These are phyloP conservation scores for Ditylenchus weischeri DNA, from an alignment of 2,888 invertebrate genomes.

Conservation along the genomic window DNA sequence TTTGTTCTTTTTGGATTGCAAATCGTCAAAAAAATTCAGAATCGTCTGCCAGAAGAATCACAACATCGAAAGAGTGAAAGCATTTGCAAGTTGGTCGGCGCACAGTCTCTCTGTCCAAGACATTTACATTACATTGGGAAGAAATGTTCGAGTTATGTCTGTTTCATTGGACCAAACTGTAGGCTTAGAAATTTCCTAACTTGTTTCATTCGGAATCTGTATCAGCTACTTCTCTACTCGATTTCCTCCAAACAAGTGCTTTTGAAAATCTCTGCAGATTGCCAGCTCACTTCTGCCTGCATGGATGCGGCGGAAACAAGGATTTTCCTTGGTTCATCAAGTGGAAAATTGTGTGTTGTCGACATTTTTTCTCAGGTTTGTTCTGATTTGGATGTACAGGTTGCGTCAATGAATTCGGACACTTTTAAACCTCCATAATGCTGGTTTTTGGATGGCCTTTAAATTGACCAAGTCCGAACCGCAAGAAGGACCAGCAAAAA, in stretches of 20 bases:
- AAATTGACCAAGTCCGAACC: too few relatives aligned
- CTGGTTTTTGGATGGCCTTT: too few relatives aligned
- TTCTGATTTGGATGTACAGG: too few relatives aligned
- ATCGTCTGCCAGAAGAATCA: background rate
- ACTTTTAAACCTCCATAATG: too few relatives aligned
- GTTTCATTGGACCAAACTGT: constrained; percentile 42
- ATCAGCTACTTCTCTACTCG: constrained; percentile 28
- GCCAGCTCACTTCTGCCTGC: constrained; percentile 42
- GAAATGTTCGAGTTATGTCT: constrained; percentile 40
- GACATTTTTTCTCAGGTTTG: constrained; percentile 15
- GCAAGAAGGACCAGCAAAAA: too few relatives aligned
- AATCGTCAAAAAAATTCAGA: constrained; percentile 17
- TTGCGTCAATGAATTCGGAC: too few relatives aligned
- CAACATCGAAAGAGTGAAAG: background rate
- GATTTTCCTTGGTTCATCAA: constrained; percentile 44
- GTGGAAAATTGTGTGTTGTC: constrained; percentile 39
- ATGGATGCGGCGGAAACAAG: constrained; percentile 47
- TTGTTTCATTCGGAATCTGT: background rate
- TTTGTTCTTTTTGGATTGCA: constrained; percentile 2
- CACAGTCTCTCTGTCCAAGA: constrained; percentile 44
- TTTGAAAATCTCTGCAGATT: constrained; percentile 43
- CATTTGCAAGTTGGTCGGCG: constrained; percentile 33
- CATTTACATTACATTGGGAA: constrained; percentile 37
- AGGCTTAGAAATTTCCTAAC: background rate
- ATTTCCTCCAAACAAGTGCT: constrained; percentile 29